Conservation (phyloP, 2,113 vertebrate genomes). For the Sprattus sprattus region DNA sequence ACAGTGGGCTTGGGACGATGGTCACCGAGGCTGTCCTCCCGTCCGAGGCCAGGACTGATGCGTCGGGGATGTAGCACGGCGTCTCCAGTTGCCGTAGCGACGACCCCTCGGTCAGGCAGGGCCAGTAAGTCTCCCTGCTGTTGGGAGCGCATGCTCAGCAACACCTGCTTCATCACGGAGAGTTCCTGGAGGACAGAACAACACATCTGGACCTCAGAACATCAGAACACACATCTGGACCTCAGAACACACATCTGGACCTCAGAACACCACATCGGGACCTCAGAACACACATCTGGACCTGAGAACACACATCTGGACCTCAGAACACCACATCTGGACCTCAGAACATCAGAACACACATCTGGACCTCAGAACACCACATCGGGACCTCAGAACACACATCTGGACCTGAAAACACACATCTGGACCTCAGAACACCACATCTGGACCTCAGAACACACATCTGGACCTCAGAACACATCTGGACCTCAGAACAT, state of each 20-base stretch:
- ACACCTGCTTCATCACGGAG: conserved; percentile 89
- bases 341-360: no score
- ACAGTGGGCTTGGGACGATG: conserved; percentile 83
- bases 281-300: no score
- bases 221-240: no score
- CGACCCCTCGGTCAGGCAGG: background rate
- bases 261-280: no score
- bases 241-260: no score
- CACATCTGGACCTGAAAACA: background rate
- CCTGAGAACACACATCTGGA: no score
- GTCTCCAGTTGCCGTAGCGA: background rate
- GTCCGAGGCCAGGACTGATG: background rate
- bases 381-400: no score
- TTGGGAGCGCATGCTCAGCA: conserved; percentile 77
- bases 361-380: no score
- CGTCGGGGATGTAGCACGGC: background rate
- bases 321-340: no score
- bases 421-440: background rate
- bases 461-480: no score
- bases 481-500: no score
- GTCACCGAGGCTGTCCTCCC: conserved; percentile 68
- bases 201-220: background rate
- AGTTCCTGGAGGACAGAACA: conserved; percentile 77
- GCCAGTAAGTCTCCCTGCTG: conserved; percentile 56
- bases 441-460: no score